phyloP scores from a whole-genome alignment of 2,113 vertebrate genomes.

The Prietella phreatophila region DNA sequence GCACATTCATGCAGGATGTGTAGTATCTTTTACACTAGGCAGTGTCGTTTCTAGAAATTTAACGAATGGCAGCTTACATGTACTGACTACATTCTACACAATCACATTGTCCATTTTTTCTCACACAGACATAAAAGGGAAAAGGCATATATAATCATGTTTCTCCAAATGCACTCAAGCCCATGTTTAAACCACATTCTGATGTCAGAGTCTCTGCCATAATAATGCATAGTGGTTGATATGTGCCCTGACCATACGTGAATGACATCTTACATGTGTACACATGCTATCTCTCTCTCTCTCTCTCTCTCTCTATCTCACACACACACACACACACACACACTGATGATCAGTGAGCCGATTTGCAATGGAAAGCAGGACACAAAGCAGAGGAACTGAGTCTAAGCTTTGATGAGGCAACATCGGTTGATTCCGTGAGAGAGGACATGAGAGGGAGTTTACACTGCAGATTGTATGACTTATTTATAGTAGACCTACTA shows the following conservation, averaged over 20 bases:
- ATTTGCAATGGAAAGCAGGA: constrained; percentile 46
- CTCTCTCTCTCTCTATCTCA: not conserved
- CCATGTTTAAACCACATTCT: not conserved
- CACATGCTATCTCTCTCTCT: not conserved
- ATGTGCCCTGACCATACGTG: not conserved
- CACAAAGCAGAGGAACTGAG: not conserved
- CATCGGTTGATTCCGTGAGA: not conserved
- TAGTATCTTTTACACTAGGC: not conserved
- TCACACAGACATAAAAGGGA: not conserved
- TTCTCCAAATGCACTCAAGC: not conserved
- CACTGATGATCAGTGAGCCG: not conserved
- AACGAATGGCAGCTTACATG: not conserved
- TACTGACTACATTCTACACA: not conserved
- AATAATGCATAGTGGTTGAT: not conserved
- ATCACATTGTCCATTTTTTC: not conserved
- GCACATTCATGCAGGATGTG: not conserved
- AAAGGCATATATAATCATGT: not conserved
- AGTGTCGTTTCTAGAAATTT: not conserved
- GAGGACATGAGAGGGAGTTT: constrained; percentile 4
- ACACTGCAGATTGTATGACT: not conserved
- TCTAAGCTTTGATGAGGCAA: constrained; percentile 46
- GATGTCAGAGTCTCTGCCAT: not conserved
- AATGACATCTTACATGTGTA: not conserved
- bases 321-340: constrained; percentile 8
- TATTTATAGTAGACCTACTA: not conserved